phyloP scores from a whole-genome alignment of 2,888 invertebrate species.

The Philonicus albiceps region DNA sequence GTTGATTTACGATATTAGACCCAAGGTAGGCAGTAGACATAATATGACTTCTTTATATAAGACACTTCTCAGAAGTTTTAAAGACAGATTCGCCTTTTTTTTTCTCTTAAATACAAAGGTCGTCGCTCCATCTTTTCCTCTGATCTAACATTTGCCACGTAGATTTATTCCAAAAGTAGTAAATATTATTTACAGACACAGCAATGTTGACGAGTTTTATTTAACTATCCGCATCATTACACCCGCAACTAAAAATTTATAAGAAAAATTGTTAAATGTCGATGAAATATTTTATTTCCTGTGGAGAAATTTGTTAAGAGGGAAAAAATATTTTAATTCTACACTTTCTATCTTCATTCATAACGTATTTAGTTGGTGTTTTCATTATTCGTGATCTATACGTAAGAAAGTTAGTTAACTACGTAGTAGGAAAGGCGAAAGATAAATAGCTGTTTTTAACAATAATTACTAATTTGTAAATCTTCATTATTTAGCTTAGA shows the following conservation, averaged over 20 bases:
- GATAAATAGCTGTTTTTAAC: background rate
- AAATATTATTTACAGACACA: background rate
- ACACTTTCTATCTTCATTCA: background rate
- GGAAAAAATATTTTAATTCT: background rate
- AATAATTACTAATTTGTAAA: background rate
- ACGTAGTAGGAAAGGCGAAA: background rate
- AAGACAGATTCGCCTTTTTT: background rate
- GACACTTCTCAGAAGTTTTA: background rate
- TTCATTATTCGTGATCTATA: background rate
- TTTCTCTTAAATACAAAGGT: background rate
- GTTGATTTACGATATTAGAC: background rate
- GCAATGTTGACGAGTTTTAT: background rate
- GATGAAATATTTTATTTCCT: background rate
- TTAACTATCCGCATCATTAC: background rate
- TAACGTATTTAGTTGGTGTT: background rate
- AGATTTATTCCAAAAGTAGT: background rate
- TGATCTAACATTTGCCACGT: background rate
- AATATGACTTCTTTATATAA: background rate
- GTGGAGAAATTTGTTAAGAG: background rate
- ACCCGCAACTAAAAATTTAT: slow-evolving; percentile 4
- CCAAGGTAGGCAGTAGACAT: background rate
- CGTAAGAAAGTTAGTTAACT: background rate
- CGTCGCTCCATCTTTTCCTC: background rate
- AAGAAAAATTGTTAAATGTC: slow-evolving; percentile 3
- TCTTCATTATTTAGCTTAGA: background rate